Evolutionary conservation across 2,888 invertebrate species (phyloP), one percentile per base, ranked within the genome.

Genomic region (Apomyelois bistriatella): DNA sequence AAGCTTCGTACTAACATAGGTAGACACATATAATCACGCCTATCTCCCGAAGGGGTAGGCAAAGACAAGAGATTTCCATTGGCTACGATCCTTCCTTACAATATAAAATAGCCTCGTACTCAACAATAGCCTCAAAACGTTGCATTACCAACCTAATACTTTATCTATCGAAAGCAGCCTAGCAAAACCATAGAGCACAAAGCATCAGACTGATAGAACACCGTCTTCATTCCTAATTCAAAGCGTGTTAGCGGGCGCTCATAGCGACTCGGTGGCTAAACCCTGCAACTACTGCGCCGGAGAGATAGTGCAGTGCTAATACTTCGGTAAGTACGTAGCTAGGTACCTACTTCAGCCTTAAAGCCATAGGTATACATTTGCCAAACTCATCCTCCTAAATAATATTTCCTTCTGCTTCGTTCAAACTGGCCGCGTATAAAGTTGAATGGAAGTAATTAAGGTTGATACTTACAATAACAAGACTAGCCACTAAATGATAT

Each of bases 251-350:
- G 37, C 41, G 51, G 17, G 37, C 50, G 41, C 43, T 49, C 38
- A 32, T 40, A 17, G 53, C 50, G 15, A 28, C 42, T 43, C 42
- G 28, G 7, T 9, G 15, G 28, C 35, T 51, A 54, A 51, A 35
- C 58, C 58, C 53, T 43, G 22, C 55, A 52, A 59, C 58, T 58
- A 62, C 57, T 69, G 72, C 57, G 55, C 61, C 54, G 53, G 38
- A 37, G 64, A 62, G 76, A 76, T 76, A 76, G 69, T 65, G 65
- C 62, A 60, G 43, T 54, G 60, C 70, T 77, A 76, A 41, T 49
- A 49, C 49, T 40, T 40, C 12, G 42, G 32, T 30, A 75, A 72
- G 71, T 68, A 67, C 67, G 58, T 64, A 57, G 59, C 59, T 35
- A 57, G 59, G 58, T 35, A 58, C 22, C 16, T 16, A 38, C 43